Percentiles rank a stretch among this genome's conserved stretches.
Evolutionary conservation across 1,140 invertebrate genomes (phyloP).

Genomic region (Anastrepha ludens): DNA sequence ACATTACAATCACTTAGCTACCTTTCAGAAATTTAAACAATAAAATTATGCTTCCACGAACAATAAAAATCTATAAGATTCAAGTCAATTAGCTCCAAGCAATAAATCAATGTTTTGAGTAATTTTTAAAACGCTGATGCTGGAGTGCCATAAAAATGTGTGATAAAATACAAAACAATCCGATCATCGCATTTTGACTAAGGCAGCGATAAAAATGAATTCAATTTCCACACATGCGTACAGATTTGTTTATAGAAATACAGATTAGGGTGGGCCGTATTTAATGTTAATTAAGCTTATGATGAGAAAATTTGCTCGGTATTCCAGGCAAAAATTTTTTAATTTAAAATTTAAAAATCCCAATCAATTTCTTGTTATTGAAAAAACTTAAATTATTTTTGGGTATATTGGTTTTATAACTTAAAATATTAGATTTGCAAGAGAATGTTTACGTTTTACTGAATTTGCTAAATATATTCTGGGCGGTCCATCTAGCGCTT

Average conservation of each 20-base stretch:
- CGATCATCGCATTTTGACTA: slow-evolving; percentile 17
- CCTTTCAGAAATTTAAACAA: neutral
- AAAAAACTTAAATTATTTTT: too few relatives aligned
- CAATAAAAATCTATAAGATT: neutral
- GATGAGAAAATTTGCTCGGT: too few relatives aligned
- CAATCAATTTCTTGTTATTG: too few relatives aligned
- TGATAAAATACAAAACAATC: slow-evolving; percentile 4
- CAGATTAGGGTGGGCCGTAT: neutral
- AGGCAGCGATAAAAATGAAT: neutral
- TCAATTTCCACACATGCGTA: neutral
- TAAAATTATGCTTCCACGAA: neutral
- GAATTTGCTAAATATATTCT: too few relatives aligned
- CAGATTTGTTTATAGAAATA: neutral
- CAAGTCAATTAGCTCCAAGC: neutral
- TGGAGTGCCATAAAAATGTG: neutral
- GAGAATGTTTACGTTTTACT: too few relatives aligned
- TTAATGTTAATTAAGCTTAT: too few relatives aligned
- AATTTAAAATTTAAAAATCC: too few relatives aligned
- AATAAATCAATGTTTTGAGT: neutral
- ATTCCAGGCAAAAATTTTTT: too few relatives aligned
- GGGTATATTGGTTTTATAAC: too few relatives aligned
- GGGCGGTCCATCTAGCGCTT: too few relatives aligned
- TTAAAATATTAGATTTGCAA: too few relatives aligned
- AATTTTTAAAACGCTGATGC: neutral
- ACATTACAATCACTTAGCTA: too few relatives aligned